Evolutionary conservation across 2,113 vertebrate species (phyloP).

Genomic region (Cololabis saira): DNA sequence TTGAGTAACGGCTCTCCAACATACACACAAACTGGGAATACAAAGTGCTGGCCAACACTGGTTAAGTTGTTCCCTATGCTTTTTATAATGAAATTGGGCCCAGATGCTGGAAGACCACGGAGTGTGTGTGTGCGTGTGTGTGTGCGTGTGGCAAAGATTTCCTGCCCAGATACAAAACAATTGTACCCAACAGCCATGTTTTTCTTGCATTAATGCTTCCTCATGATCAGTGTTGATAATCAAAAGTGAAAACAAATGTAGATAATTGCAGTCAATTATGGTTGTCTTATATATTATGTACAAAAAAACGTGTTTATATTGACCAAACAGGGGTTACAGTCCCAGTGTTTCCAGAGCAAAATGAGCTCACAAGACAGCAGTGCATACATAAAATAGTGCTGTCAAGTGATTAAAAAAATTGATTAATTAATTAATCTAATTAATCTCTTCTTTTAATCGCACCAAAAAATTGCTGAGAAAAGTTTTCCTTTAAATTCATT

Average conservation of each 20-base stretch:
- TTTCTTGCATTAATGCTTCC: constrained; percentile 24
- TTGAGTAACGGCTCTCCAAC: constrained; percentile 31
- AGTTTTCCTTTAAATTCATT: too few species aligned
- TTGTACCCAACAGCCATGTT: constrained; percentile 32
- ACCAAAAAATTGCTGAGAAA: too few species aligned
- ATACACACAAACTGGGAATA: constrained; percentile 26
- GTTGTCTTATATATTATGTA: background rate
- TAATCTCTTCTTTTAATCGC: too few species aligned
- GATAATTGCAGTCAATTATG: background rate
- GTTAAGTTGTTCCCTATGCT: constrained; percentile 54
- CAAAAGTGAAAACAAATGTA: constrained; percentile 14
- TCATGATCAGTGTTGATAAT: constrained; percentile 14
- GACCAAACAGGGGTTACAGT: constrained; percentile 23
- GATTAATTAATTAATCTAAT: too few species aligned
- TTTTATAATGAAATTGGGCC: constrained; percentile 72
- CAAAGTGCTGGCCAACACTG: constrained; percentile 44
- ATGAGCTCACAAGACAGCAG: constrained; percentile 46
- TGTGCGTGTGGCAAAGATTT: constrained; percentile 7
- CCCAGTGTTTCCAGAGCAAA: constrained; percentile 54
- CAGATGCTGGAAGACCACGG: constrained; percentile 70
- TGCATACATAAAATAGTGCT: too few species aligned
- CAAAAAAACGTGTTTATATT: background rate
- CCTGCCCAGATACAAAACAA: constrained; percentile 26
- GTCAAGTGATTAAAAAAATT: too few species aligned
- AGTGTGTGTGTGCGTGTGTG: background rate